These are phyloP conservation scores for Apomyelois bistriatella DNA, from an alignment of 2,888 invertebrate species.

Conservation along the genomic window DNA sequence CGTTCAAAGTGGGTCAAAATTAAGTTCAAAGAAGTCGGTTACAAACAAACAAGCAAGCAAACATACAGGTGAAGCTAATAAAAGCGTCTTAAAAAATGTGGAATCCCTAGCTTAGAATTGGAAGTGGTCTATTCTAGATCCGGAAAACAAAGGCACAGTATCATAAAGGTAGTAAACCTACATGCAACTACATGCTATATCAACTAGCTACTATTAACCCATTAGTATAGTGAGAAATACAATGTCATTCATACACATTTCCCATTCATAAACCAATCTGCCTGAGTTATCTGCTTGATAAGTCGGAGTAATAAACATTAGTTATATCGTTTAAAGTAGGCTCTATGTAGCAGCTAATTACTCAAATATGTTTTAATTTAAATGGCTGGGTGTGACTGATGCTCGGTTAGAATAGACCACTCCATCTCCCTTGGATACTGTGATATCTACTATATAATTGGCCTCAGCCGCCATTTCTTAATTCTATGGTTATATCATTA, in stretches of 20 bases:
- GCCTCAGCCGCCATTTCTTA: too few relatives aligned
- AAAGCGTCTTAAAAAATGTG: too few relatives aligned
- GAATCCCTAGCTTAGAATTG: too few relatives aligned
- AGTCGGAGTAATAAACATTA: background rate
- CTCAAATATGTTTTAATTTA: background rate
- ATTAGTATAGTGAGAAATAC: background rate
- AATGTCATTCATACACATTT: background rate
- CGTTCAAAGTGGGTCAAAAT: too few relatives aligned
- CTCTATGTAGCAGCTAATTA: background rate
- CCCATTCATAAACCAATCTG: slow-evolving; percentile 3
- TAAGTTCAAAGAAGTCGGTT: too few relatives aligned
- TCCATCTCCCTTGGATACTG: too few relatives aligned
- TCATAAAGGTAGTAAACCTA: background rate
- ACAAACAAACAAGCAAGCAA: too few relatives aligned
- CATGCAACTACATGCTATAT: background rate
- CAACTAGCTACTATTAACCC: background rate
- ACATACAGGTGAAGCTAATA: too few relatives aligned
- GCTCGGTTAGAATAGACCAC: background rate
- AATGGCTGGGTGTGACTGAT: background rate
- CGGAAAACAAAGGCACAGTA: too few relatives aligned
- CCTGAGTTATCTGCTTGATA: background rate
- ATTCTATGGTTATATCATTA: too few relatives aligned
- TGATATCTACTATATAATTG: too few relatives aligned
- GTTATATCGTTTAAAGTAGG: slow-evolving; percentile 1
- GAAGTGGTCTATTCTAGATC: too few relatives aligned